phyloP scores from a whole-genome alignment of 2,113 vertebrate genomes.

The Pipra filicauda region DNA sequence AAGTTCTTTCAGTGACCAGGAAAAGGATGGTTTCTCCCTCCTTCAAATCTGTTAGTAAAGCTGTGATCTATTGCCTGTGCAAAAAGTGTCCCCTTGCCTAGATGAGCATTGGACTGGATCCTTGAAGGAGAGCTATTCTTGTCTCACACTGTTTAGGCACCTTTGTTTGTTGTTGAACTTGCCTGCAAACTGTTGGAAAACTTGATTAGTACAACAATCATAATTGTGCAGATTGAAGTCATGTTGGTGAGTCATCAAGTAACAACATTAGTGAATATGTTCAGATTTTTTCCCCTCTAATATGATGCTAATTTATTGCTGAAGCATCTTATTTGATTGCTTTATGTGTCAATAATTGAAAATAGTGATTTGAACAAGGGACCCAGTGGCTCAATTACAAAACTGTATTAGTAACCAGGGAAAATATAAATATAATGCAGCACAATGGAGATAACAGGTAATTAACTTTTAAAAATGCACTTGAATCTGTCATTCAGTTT shows the following conservation, averaged over 20 bases:
- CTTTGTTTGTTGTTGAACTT: not conserved
- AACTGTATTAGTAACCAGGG: not conserved
- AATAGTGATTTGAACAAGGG: slow-evolving; percentile 1
- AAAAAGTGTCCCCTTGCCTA: not conserved
- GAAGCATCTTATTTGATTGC: not conserved
- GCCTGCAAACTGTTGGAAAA: not conserved
- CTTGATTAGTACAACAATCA: not conserved
- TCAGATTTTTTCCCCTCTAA: not conserved
- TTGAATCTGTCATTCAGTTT: not conserved
- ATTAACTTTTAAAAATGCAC: not conserved
- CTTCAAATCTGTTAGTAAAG: not conserved
- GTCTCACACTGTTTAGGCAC: not conserved
- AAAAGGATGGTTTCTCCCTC: not conserved
- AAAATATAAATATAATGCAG: not conserved
- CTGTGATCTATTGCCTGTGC: not conserved
- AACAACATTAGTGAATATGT: not conserved
- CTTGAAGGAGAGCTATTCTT: not conserved
- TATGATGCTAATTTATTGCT: slow-evolving; percentile 9
- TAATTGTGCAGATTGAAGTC: not conserved
- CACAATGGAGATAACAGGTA: not conserved
- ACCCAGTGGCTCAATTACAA: not conserved
- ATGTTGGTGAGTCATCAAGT: not conserved
- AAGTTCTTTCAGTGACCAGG: not conserved
- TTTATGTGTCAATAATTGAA: slow-evolving; percentile 4
- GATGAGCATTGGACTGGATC: not conserved